Evolutionary conservation across 2,797 vertebrate species (phyloP).

Genomic region (Lutjanus campechanus): DNA sequence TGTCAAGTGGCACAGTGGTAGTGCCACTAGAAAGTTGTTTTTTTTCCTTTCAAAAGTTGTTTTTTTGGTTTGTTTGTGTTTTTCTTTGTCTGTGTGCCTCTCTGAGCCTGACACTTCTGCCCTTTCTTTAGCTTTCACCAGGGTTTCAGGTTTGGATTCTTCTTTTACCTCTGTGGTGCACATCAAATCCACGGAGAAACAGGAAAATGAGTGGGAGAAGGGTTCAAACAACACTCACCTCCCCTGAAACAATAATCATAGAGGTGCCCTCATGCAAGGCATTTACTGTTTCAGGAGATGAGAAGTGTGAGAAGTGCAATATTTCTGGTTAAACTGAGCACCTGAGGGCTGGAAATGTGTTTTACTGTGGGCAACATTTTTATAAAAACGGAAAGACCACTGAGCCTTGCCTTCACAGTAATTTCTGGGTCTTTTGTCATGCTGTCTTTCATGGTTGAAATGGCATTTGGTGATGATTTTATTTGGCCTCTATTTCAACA

Average conservation of each 20-base stretch:
- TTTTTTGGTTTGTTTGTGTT: conserved; percentile 26
- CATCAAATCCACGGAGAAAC: conserved; percentile 45
- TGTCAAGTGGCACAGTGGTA: conserved; percentile 49
- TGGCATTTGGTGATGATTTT: neutral
- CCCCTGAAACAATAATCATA: conserved; percentile 31
- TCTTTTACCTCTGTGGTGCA: conserved; percentile 32
- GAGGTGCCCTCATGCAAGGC: conserved; percentile 23
- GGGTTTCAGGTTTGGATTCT: conserved; percentile 43
- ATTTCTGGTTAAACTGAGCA: conserved; percentile 19
- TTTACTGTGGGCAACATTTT: conserved; percentile 6
- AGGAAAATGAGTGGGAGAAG: conserved; percentile 49
- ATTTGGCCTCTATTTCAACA: neutral
- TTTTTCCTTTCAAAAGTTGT: conserved; percentile 22
- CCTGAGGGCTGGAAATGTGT: neutral
- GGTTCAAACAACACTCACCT: conserved; percentile 45
- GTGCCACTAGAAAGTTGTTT: conserved; percentile 23
- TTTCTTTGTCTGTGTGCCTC: conserved; percentile 22
- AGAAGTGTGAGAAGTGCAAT: conserved; percentile 15
- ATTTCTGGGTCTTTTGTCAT: neutral
- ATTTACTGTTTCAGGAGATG: conserved; percentile 34
- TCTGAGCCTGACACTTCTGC: conserved; percentile 38
- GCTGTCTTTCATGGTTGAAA: neutral
- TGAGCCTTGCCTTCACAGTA: neutral
- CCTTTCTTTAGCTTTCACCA: conserved; percentile 49
- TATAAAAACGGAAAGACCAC: neutral